Evolutionary conservation across 2,888 invertebrate species (phyloP).

Genomic region (Drosophila anomelani): DNA sequence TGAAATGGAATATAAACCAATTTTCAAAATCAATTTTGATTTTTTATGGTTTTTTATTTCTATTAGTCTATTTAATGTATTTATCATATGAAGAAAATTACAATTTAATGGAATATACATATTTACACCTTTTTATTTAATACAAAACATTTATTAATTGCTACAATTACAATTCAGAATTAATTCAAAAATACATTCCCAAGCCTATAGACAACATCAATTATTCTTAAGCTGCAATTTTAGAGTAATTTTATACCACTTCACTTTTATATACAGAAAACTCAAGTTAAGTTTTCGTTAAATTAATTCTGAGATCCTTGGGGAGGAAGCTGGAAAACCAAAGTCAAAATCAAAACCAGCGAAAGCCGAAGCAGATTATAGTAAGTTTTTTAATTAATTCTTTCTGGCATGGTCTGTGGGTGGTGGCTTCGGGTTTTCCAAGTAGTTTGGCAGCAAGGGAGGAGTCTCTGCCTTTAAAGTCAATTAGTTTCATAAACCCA

Average conservation of each 20-base stretch:
- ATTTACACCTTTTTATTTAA: neutral
- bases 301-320: neutral
- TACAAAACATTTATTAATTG: no score
- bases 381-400: conserved; percentile 75
- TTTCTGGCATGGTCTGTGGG: conserved; percentile 17
- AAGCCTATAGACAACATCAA: no score
- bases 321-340: conserved; percentile 5
- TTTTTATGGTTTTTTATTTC: neutral
- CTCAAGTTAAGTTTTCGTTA: neutral
- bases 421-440: conserved; percentile 9
- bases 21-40: no score
- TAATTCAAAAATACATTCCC: no score
- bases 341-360: conserved; percentile 39
- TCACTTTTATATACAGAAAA: neutral
- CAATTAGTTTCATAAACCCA: conserved; percentile 24
- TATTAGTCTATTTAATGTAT: neutral
- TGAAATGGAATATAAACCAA: neutral
- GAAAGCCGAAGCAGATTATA: conserved; percentile 59
- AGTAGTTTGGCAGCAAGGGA: neutral
- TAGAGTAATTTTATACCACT: neutral
- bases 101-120: neutral
- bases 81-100: neutral
- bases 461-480: no score
- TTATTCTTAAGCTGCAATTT: no score
- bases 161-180: no score